phyloP scores from a whole-genome alignment of 2,888 invertebrate species.

The Stomorhina lunata region DNA sequence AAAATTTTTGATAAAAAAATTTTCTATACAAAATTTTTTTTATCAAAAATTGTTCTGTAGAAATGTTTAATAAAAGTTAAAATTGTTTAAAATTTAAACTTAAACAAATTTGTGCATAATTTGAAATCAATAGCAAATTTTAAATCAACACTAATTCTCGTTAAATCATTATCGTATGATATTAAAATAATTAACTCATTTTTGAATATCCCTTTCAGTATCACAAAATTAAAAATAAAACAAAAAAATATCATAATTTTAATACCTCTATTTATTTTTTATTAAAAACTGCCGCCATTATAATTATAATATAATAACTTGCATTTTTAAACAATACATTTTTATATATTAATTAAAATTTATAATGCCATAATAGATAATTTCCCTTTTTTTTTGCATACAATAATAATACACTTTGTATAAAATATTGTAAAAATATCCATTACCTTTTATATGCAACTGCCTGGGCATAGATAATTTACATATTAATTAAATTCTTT shows the following conservation, averaged over 20 bases:
- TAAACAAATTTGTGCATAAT: too few species aligned
- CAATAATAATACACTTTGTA: conserved; percentile 46
- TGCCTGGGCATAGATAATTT: conserved; percentile 51
- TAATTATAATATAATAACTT: conserved; percentile 31
- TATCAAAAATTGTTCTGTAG: too few species aligned
- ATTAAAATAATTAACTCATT: too few species aligned
- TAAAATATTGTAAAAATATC: neutral
- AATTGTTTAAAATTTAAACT: too few species aligned
- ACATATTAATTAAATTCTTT: conserved; percentile 62
- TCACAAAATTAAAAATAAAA: neutral
- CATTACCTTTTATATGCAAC: neutral
- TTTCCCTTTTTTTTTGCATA: too few species aligned
- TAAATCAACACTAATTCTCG: too few species aligned
- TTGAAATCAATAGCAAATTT: too few species aligned
- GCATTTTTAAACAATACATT: conserved; percentile 28
- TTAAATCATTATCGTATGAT: too few species aligned
- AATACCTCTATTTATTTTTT: neutral
- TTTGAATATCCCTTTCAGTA: too few species aligned
- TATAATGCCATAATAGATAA: conserved; percentile 59
- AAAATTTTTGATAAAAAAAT: too few species aligned
- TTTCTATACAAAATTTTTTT: too few species aligned
- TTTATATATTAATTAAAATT: conserved; percentile 59
- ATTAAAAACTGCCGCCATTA: neutral
- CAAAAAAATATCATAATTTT: neutral
- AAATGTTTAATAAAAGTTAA: too few species aligned